phyloP scores from a whole-genome alignment of 2,888 invertebrate genomes.

The Diploptera punctata region DNA sequence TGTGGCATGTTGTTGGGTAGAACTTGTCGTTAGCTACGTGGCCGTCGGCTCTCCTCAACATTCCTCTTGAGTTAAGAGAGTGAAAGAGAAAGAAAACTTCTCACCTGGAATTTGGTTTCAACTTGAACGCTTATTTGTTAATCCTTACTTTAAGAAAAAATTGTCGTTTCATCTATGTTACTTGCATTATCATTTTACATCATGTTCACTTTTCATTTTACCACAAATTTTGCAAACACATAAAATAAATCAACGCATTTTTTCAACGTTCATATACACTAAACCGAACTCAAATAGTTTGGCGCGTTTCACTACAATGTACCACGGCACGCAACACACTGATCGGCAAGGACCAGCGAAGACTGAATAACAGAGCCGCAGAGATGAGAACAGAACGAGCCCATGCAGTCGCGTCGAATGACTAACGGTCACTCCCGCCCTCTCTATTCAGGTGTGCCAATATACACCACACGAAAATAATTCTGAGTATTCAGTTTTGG shows the following conservation, averaged over 20 bases:
- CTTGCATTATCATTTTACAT: background rate
- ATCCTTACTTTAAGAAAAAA: background rate
- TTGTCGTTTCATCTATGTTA: background rate
- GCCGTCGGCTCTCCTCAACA: slow-evolving; percentile 3
- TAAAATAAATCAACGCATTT: no score
- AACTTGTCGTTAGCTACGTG: slow-evolving; percentile 13
- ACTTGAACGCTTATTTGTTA: slow-evolving; percentile 11
- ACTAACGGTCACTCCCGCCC: slow-evolving; percentile 23
- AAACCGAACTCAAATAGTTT: background rate
- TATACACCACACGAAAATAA: no score
- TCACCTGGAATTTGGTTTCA: slow-evolving; percentile 13
- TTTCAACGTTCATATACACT: background rate
- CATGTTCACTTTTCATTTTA: background rate
- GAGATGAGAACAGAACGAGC: no score
- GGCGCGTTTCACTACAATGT: background rate
- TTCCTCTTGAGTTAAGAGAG: background rate
- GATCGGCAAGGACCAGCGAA: background rate
- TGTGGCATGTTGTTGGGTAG: slow-evolving; percentile 2
- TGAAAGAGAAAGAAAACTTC: background rate
- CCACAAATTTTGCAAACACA: background rate
- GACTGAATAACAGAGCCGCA: no score
- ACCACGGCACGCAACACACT: background rate
- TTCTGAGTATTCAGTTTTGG: no score
- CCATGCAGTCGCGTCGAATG: background rate
- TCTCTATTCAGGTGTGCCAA: no score